Percentiles rank a stretch among this genome's conserved stretches.
phyloP scores from a whole-genome alignment of 2,113 vertebrate species.

The Calcarius ornatus region DNA sequence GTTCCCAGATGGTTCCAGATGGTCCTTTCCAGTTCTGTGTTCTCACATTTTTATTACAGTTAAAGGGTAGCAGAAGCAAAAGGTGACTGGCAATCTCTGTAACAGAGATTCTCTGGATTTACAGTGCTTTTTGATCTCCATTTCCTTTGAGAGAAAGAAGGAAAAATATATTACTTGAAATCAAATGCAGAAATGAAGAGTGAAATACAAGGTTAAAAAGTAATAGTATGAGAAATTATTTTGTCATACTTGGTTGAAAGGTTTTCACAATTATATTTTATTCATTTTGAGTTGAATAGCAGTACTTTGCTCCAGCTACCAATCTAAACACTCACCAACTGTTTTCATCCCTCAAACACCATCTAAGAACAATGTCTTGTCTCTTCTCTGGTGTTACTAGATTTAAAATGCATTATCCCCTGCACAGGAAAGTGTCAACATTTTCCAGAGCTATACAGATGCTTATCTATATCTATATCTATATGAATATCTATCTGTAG shows the following conservation, averaged over 20 bases:
- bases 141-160: background rate
- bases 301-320: background rate
- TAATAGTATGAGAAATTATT: background rate
- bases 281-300: background rate
- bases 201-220: background rate
- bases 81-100: slow-evolving; percentile 15
- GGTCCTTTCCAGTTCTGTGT: slow-evolving; percentile 59
- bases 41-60: slow-evolving; percentile 39
- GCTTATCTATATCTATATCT: background rate
- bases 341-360: background rate
- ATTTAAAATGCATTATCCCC: background rate
- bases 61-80: slow-evolving; percentile 27
- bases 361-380: background rate
- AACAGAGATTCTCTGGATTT: background rate
- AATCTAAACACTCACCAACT: background rate
- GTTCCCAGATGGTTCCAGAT: slow-evolving; percentile 65
- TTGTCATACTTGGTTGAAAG: background rate
- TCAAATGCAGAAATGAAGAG: background rate
- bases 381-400: background rate
- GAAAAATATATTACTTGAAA: background rate
- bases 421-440: background rate
- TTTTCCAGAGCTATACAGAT: background rate
- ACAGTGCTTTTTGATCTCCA: background rate
- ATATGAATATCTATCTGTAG: background rate
- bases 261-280: background rate